Percentiles rank a stretch among this genome's conserved stretches.
Evolutionary conservation across 2,888 invertebrate genomes (phyloP).

Genomic region (Alloplasta piceator): DNA sequence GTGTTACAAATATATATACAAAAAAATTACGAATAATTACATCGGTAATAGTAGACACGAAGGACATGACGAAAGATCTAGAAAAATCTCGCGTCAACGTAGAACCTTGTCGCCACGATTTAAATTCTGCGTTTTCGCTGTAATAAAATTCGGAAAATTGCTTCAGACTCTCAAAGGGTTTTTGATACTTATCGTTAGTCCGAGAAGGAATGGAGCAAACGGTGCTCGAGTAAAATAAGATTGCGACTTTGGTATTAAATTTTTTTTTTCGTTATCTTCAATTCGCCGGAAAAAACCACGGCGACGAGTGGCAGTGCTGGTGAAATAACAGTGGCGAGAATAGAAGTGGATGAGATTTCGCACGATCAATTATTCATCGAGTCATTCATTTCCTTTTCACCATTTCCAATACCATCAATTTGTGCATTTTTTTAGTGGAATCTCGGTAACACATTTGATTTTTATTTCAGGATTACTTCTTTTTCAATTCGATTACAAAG

Average conservation of each 20-base stretch:
- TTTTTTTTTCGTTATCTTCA: constrained; percentile 25
- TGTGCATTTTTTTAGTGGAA: background rate
- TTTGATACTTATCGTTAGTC: constrained; percentile 26
- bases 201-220: constrained; percentile 39
- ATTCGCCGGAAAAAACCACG: constrained; percentile 56
- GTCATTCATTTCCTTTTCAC: no score
- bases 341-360: constrained; percentile 30
- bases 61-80: constrained; percentile 16
- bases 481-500: background rate
- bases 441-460: background rate
- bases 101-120: constrained; percentile 3
- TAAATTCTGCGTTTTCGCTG: constrained; percentile 1
- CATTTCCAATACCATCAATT: background rate
- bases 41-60: constrained; percentile 36
- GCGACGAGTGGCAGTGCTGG: constrained; percentile 68
- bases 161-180: constrained; percentile 41
- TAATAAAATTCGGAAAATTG: constrained; percentile 48
- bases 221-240: constrained; percentile 40
- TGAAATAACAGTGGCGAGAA: constrained; percentile 51
- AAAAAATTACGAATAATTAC: constrained; percentile 42
- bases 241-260: constrained; percentile 26
- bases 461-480: background rate
- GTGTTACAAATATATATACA: constrained; percentile 56
- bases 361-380: background rate
- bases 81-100: constrained; percentile 27